Base-by-base conservation (phyloP, 37 sponge, comb jelly and placozoan genomes). In the Eunapius fragilis region DNA sequence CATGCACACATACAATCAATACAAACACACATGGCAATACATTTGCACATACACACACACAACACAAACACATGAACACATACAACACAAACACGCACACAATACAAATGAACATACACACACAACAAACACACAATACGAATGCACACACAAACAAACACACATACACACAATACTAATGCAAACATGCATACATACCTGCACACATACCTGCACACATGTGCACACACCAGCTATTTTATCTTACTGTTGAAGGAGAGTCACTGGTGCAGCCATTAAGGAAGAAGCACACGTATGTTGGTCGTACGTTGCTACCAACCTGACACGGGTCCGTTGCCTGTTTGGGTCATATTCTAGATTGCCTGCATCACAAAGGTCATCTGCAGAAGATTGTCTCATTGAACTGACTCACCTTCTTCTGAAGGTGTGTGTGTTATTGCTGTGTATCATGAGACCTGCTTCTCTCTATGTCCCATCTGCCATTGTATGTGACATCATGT, bases 151-250 rank as follows among this genome's bases (percentile, higher is more conserved):
- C n/a, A n/a, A n/a, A n/a, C n/a, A n/a, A n/a, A n/a, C n/a, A n/a
- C n/a, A n/a, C n/a, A n/a, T n/a, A n/a, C n/a, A n/a, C n/a, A n/a
- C n/a, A n/a, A n/a, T n/a, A n/a, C n/a, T n/a, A n/a, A n/a, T n/a
- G n/a, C n/a, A n/a, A n/a, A n/a, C n/a, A n/a, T n/a, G n/a, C n/a
- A n/a, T n/a, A n/a, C n/a, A n/a, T n/a, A n/a, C n/a, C n/a, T n/a
- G n/a, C n/a, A n/a, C n/a, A n/a, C n/a, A n/a, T n/a, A n/a, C n/a
- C n/a, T n/a, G n/a, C n/a, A n/a, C n/a, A n/a, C n/a, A n/a, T n/a
- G n/a, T n/a, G n/a, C n/a, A n/a, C 2, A 25, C 37, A 47, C 11
- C 27, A 87, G 87, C 37, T 74, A 71, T 87, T 80, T 68, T 87
- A 87, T 35, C 12, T 79, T 31, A 80, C 68, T 36, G 72, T 69